Conservation (phyloP, 2,888 invertebrate genomes). For the Synergus laeviventris region DNA sequence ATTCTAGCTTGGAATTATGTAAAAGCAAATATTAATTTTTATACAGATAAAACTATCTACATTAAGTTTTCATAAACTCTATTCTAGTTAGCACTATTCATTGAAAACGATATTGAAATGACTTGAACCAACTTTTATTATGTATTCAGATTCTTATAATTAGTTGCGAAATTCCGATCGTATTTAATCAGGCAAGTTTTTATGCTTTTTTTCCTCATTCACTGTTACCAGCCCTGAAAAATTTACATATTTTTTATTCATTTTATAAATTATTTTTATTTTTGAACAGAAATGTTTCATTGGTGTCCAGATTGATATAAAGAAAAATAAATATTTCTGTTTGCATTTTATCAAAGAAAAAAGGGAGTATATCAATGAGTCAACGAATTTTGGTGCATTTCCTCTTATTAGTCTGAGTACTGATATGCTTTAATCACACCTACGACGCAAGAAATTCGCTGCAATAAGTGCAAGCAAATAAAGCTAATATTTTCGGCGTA, state of each 20-base stretch:
- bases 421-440: slow-evolving; percentile 29
- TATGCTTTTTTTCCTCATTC: background rate
- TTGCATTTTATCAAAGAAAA: background rate
- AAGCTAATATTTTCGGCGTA: slow-evolving; percentile 7
- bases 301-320: background rate
- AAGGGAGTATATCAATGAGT: slow-evolving; percentile 23
- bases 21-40: background rate
- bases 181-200: slow-evolving; percentile 6
- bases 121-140: slow-evolving; percentile 12
- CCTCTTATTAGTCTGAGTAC: slow-evolving; percentile 7
- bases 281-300: background rate
- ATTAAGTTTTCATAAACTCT: background rate
- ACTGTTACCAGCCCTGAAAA: slow-evolving; percentile 1
- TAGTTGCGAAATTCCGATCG: slow-evolving; percentile 1
- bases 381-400: slow-evolving; percentile 35
- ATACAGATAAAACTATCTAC: slow-evolving; percentile 8
- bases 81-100: slow-evolving; percentile 22
- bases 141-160: slow-evolving; percentile 1
- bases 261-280: background rate
- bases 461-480: background rate
- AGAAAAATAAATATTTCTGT: background rate
- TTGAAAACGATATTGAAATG: slow-evolving; percentile 22
- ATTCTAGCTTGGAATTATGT: too few species aligned
- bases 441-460: slow-evolving; percentile 1
- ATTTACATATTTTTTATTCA: background rate